A percentile compares a stretch with the other conserved stretches of the same genome.
phyloP scores from a whole-genome alignment of 2,797 vertebrate genomes.

The Gouania willdenowi region DNA sequence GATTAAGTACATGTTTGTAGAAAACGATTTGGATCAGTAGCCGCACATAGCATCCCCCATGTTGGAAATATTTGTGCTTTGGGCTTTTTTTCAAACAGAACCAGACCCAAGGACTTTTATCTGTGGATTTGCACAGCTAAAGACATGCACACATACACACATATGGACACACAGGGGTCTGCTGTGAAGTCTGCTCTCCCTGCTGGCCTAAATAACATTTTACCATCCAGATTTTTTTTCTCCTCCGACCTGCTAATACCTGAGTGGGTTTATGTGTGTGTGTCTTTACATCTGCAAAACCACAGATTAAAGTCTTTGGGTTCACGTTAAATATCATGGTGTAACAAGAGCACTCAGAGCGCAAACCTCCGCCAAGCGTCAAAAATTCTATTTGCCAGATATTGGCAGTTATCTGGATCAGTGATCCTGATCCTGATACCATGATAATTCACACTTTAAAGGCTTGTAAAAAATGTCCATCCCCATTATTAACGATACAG shows the following conservation, averaged over 20 bases:
- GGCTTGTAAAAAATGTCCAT: too few species aligned
- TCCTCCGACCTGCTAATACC: constrained; percentile 11
- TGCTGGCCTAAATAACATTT: constrained; percentile 6
- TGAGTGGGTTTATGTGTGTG: background rate
- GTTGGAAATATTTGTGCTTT: constrained; percentile 42
- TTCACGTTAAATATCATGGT: too few species aligned
- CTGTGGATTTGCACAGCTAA: constrained; percentile 30
- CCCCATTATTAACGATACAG: too few species aligned
- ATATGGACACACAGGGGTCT: background rate
- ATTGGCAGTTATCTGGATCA: too few species aligned
- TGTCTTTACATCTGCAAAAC: too few species aligned
- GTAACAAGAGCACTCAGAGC: too few species aligned
- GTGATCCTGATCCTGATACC: too few species aligned
- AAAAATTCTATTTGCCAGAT: too few species aligned
- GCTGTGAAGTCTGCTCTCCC: constrained; percentile 14
- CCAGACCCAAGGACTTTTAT: constrained; percentile 35
- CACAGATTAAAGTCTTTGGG: too few species aligned
- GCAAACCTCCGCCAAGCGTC: too few species aligned
- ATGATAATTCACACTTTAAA: too few species aligned
- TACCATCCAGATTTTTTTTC: background rate
- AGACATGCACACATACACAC: constrained; percentile 17
- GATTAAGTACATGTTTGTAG: constrained; percentile 46
- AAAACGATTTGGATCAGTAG: constrained; percentile 50
- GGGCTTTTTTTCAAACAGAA: constrained; percentile 37
- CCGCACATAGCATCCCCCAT: constrained; percentile 25